phyloP scores from a whole-genome alignment of 2,797 vertebrate genomes.

The Nasua narica region DNA sequence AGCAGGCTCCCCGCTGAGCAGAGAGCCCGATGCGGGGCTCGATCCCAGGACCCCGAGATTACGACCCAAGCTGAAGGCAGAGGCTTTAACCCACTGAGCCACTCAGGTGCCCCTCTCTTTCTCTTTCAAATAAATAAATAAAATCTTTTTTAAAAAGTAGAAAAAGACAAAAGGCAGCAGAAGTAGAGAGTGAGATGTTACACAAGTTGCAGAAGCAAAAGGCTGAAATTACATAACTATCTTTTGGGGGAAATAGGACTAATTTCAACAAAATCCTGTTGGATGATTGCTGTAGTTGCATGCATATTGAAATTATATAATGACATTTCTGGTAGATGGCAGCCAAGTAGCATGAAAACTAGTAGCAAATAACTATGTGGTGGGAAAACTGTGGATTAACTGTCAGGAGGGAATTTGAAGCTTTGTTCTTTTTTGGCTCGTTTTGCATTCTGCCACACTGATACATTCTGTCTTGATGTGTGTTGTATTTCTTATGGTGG shows the following conservation, averaged over 20 bases:
- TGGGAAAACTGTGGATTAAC: background rate
- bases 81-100: no score
- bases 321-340: slow-evolving; percentile 45
- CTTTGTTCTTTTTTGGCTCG: slow-evolving; percentile 25
- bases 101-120: no score
- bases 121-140: background rate
- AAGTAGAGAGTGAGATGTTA: background rate
- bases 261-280: slow-evolving; percentile 1
- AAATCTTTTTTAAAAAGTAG: background rate
- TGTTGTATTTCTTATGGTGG: slow-evolving; percentile 25
- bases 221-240: background rate
- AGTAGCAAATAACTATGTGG: slow-evolving; percentile 2
- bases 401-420: slow-evolving; percentile 31
- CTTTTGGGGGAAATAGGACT: background rate
- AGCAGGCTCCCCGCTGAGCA: no score
- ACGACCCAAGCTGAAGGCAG: no score
- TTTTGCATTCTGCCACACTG: background rate
- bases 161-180: slow-evolving; percentile 3
- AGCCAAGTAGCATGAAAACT: slow-evolving; percentile 38
- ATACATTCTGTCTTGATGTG: background rate
- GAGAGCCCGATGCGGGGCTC: no score
- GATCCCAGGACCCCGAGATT: no score
- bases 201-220: background rate
- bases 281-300: background rate
- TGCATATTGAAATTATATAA: slow-evolving; percentile 27